Conservation (phyloP, 2,113 vertebrate genomes). For the Pseudopipra pipra region DNA sequence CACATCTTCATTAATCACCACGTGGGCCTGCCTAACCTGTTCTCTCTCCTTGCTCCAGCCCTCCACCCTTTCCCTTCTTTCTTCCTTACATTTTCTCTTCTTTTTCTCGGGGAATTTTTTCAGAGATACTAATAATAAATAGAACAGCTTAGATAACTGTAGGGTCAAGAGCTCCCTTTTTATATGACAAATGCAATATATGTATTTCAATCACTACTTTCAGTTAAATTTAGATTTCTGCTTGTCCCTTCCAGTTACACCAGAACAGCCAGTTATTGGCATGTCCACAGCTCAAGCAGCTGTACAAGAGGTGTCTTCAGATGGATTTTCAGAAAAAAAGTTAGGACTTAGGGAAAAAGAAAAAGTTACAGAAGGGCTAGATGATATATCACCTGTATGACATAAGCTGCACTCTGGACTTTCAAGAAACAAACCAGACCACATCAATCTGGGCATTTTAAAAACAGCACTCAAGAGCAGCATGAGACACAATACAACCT, state of each 20-base stretch:
- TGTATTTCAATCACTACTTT: background rate
- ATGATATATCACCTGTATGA: accelerated
- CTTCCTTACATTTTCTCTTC: background rate
- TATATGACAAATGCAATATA: background rate
- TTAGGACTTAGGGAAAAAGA: background rate
- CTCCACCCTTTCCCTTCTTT: background rate
- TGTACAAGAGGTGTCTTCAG: background rate
- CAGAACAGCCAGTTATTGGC: conserved; percentile 40
- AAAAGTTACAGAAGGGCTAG: background rate
- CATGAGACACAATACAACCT: accelerated
- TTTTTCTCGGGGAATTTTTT: background rate
- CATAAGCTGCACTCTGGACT: background rate
- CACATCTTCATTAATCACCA: background rate
- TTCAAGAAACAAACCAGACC: background rate
- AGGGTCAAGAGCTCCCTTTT: background rate
- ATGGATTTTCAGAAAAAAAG: background rate
- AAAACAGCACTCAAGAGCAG: background rate
- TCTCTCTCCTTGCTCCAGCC: background rate
- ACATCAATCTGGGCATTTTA: background rate
- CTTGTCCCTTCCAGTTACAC: background rate
- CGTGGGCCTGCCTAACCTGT: background rate
- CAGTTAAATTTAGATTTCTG: background rate
- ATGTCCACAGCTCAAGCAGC: background rate
- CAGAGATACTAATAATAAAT: background rate
- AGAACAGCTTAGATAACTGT: background rate